Percentiles rank a stretch among this genome's conserved stretches.
These are phyloP conservation scores for Drosophila gaucha DNA, from an alignment of 2,888 invertebrate species.

Conservation along the genomic window DNA sequence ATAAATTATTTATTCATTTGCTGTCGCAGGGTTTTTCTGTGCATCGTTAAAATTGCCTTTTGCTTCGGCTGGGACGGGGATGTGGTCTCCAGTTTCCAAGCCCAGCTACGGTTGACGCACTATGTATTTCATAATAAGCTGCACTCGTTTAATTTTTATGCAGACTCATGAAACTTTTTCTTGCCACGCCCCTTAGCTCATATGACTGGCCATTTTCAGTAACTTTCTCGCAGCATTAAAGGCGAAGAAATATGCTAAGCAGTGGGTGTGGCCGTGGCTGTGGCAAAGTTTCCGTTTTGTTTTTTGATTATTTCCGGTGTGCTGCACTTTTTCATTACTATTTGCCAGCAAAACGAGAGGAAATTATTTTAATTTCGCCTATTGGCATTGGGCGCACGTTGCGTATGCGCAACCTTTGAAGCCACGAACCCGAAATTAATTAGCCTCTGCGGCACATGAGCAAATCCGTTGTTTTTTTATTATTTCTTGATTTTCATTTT, in stretches of 20 bases:
- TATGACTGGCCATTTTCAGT: slow-evolving; percentile 29
- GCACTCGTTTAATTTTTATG: slow-evolving; percentile 37
- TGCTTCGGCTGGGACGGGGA: neutral
- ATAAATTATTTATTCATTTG: slow-evolving; percentile 80
- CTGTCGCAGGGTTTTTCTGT: slow-evolving; percentile 63
- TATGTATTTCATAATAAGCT: slow-evolving; percentile 62
- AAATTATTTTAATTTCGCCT: slow-evolving; percentile 58
- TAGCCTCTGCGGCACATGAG: slow-evolving; percentile 58
- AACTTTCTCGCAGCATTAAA: slow-evolving; percentile 31
- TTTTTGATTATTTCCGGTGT: slow-evolving; percentile 63
- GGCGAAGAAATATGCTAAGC: slow-evolving; percentile 35
- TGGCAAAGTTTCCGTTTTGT: slow-evolving; percentile 47
- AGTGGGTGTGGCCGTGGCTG: slow-evolving; percentile 4
- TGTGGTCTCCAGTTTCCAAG: slow-evolving; percentile 3
- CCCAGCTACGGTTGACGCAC: slow-evolving; percentile 17
- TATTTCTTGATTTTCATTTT: neutral
- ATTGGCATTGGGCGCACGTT: slow-evolving; percentile 45
- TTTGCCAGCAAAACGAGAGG: slow-evolving; percentile 26
- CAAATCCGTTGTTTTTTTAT: slow-evolving; percentile 10
- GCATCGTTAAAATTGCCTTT: slow-evolving; percentile 66
- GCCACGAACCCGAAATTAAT: slow-evolving; percentile 63
- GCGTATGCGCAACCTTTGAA: slow-evolving; percentile 63
- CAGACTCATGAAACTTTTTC: slow-evolving; percentile 22
- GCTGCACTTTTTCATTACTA: slow-evolving; percentile 54
- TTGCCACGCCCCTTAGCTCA: slow-evolving; percentile 25